These are phyloP conservation scores for Phasia obesa DNA, from an alignment of 2,888 invertebrate genomes.

Conservation along the genomic window DNA sequence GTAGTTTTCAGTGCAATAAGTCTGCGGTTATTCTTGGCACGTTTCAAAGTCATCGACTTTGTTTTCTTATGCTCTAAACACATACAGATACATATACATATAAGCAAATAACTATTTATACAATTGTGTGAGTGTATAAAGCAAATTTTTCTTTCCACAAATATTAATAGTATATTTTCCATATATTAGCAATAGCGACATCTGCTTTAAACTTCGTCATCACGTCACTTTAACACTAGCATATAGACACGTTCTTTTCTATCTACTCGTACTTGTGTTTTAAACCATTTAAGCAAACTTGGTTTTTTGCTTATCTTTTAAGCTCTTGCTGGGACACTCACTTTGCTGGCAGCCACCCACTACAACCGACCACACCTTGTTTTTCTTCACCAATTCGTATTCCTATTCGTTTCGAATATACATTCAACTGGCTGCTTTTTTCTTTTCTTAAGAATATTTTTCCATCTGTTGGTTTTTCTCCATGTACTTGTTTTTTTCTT, in stretches of 20 bases:
- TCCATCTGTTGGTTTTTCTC: constrained; percentile 62
- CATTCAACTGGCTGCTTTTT: constrained; percentile 21
- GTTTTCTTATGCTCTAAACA: constrained; percentile 10
- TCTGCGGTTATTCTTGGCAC: constrained; percentile 70
- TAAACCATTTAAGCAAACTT: not conserved
- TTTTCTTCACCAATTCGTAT: not conserved
- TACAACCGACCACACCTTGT: constrained; percentile 58
- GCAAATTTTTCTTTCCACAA: constrained; percentile 5
- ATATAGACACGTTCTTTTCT: constrained; percentile 43
- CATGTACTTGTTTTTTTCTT: constrained; percentile 6
- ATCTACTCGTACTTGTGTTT: not conserved
- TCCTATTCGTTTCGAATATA: constrained; percentile 26
- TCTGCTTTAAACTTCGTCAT: constrained; percentile 59
- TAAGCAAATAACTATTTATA: not conserved
- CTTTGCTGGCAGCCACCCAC: constrained; percentile 55
- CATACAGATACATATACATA: not conserved
- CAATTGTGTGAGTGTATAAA: not conserved
- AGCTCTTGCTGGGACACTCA: constrained; percentile 15
- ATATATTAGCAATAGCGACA: constrained; percentile 38
- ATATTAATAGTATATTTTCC: constrained; percentile 50
- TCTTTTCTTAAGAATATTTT: constrained; percentile 63
- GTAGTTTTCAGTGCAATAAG: constrained; percentile 57
- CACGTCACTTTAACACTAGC: constrained; percentile 47
- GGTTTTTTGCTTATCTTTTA: constrained; percentile 25
- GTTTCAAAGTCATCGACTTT: constrained; percentile 68